A percentile compares a stretch with the other conserved stretches of the same genome.
Evolutionary conservation across 2,113 vertebrate species (phyloP).

Genomic region (Megaleporinus macrocephalus): DNA sequence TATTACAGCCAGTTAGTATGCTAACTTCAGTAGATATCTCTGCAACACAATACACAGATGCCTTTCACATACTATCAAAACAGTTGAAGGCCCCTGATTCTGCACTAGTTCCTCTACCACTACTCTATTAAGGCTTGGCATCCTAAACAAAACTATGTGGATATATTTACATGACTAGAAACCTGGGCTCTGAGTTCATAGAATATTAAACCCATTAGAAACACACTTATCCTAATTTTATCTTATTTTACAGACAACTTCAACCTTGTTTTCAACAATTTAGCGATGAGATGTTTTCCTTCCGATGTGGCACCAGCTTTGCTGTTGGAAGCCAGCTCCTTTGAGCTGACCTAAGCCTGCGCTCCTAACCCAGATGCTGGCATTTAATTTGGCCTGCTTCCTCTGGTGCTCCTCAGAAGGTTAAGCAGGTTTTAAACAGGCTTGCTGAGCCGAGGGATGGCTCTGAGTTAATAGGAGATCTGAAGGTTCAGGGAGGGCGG

Average conservation of each 20-base stretch:
- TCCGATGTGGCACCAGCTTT: not conserved
- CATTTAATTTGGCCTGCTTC: constrained; percentile 37
- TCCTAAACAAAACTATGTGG: no score
- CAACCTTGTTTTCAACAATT: not conserved
- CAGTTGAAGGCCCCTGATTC: no score
- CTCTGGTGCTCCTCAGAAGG: constrained; percentile 30
- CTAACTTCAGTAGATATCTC: no score
- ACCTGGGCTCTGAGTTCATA: no score
- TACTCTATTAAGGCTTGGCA: no score
- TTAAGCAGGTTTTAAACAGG: constrained; percentile 11
- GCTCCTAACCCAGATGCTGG: not conserved
- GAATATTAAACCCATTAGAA: no score
- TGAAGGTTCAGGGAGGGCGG: not conserved
- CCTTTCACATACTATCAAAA: no score
- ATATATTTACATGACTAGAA: no score
- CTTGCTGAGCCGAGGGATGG: constrained; percentile 8
- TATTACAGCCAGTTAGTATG: no score
- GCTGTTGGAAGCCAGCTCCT: not conserved
- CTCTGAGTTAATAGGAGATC: constrained; percentile 13
- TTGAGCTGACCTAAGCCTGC: not conserved
- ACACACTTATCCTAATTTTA: no score
- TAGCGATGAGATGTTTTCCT: not conserved
- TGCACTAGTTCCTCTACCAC: no score
- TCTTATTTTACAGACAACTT: not conserved
- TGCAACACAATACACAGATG: no score